Base-by-base conservation (phyloP, 2,888 invertebrate species). In the Brenthis ino region DNA sequence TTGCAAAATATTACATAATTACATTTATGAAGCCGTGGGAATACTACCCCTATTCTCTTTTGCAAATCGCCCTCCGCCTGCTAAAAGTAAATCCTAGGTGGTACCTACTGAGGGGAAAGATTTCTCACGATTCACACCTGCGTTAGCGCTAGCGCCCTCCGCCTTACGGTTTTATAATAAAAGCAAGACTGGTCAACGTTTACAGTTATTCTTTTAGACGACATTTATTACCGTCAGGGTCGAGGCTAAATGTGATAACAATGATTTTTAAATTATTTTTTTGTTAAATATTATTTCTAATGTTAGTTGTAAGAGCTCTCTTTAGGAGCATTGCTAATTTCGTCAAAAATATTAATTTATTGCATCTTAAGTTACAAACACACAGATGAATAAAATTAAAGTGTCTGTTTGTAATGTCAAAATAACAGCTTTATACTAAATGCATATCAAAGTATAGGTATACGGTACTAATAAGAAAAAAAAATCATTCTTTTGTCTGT, bases 81-180 rank as follows among this genome's bases (percentile, higher is more conserved):
- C 79, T 73, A 76, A 76, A 73, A 74, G 70, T 69, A 74, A 75
- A 74, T 75, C 76, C 77, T 77, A 75, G 76, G 67, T 61, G 68
- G 57, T 11, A 43, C 11, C 37, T 43, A 43, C n/a, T 74, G 72
- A 76, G 78, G 79, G 80, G 79, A 78, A 72, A 77, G 76, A 74
- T 75, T 80, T 80, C 80, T 77, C 79, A 80, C 80, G 79, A 73
- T 65, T 72, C 76, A 76, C 80, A 79, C 78, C 80, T 80, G 80
- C 77, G 72, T 54, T 51, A 14, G 16, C 66, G 63, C 47, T 43
- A 53, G 70, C 71, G 74, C 77, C 77, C 78, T 78, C 77, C 77
- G 77, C 76, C 75, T 70, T 71, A 69, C 67, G 37, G 48, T 48
- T 61, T 47, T 37, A 28, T 55, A 64, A 68, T 69, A 33, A 58